Evolutionary conservation across 2,797 vertebrate genomes (phyloP), one percentile per base, ranked within the genome.

Genomic region (Vultur gryphus): DNA sequence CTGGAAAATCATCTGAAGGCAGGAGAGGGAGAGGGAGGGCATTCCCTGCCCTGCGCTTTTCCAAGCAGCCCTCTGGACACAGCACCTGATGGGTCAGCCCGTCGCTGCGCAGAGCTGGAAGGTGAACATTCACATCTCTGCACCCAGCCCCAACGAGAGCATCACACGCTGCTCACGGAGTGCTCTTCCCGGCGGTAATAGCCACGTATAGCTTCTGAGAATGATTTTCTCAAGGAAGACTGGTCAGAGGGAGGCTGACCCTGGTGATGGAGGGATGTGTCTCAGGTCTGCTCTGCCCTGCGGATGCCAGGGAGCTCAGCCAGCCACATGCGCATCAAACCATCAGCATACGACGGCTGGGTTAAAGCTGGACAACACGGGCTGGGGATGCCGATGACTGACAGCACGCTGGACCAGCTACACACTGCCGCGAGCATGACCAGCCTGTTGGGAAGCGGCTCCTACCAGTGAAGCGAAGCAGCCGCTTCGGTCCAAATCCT

Each of bases 371-470:
- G 51, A 21, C 33, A 29, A 12, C 33, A 19, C 9, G 4, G 18
- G 65, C 65, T 41, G 48, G 24, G 75, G 29, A 13, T 25, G 55
- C 12, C 7, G 3, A 13, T 1, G 11, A 28, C 64, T 17, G 39
- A 10, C 55, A 23, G n/a, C 1, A 0, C 3, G 2, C 28, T 31
- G 66, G 35, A 57, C 35, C 25, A 20, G 28, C 41, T 13, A 26
- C 58, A 16, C 1, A 0, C 28, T 37, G 44, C 59, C 3, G 1
- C 1, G 1, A 51, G 59, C 76, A 8, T 5, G 3, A 57, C 25
- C 49, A 26, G 55, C 55, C 77, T 23, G 0, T 54, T 26, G 23
- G 28, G 44, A 73, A 44, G 28, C 2, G 1, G 28, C 20, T 61
- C 54, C 61, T n/a, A 8, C 51, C 51, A 71, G 49, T 3, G 13